A percentile compares a stretch with the other conserved stretches of the same genome.
These are phyloP conservation scores for human DNA, from an alignment of 2,113 vertebrate genomes.

Conservation along the genomic window DNA sequence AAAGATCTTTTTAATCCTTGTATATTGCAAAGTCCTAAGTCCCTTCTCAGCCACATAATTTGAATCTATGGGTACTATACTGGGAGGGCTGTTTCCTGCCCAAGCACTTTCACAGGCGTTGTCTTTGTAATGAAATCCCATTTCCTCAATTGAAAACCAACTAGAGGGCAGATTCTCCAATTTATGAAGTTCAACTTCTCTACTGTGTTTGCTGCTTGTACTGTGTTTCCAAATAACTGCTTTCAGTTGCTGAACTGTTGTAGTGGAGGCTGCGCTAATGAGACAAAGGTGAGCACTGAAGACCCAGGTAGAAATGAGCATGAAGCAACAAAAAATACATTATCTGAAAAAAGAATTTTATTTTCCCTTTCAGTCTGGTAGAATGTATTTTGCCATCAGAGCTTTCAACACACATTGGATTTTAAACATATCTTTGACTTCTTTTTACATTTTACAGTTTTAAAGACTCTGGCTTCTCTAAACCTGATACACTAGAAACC, in stretches of 20 bases:
- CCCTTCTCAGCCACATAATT: neutral
- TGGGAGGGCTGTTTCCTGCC: neutral
- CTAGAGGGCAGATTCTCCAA: conserved; percentile 48
- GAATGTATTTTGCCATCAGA: neutral
- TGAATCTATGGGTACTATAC: neutral
- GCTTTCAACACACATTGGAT: neutral
- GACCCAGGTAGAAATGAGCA: neutral
- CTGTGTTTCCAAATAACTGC: conserved; percentile 6
- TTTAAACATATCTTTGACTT: conserved; percentile 4
- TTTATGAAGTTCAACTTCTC: conserved; percentile 38
- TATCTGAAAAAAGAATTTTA: neutral
- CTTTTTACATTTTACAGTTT: conserved; percentile 14
- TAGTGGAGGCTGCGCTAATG: neutral
- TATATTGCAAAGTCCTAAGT: neutral
- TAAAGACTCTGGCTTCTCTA: neutral
- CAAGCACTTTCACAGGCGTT: conserved; percentile 24
- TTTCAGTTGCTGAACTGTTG: neutral
- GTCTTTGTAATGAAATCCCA: conserved; percentile 55
- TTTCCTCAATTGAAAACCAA: conserved; percentile 46
- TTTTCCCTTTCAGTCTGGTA: neutral
- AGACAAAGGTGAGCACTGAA: conserved; percentile 18
- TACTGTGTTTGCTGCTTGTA: neutral
- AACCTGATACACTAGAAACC: neutral
- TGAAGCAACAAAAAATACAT: neutral
- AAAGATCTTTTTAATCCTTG: neutral